Base-by-base conservation (phyloP, 1,140 invertebrate species). In the Nixonia krombeini region DNA sequence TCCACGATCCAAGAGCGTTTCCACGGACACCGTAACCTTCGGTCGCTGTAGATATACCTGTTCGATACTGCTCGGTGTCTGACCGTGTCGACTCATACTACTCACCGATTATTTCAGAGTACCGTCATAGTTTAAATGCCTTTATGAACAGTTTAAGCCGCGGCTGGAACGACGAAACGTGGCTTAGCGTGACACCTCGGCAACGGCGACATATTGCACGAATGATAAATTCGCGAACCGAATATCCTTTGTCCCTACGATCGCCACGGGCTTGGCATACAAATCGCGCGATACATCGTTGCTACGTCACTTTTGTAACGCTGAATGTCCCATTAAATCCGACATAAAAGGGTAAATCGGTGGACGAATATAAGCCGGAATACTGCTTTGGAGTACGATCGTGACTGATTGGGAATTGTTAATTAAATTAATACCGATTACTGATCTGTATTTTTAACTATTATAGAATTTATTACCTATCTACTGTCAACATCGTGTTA, bases 121-220 rank as follows among this genome's bases (percentile, higher is more conserved):
- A 47, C 38, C 29, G 46, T 33, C 41, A 38, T 57, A 53, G 57
- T 68, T 68, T 68, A 68, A 68, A 68, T 68, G 58, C 57, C 53
- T 58, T 62, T 62, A 62, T 49, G 57, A 57, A 62, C 58, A 68
- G 64, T 68, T 68, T 61, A 68, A 68, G 57, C 62, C 47, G 40
- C 56, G n/a, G n/a, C n/a, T n/a, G n/a, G n/a, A n/a, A n/a, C n/a
- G n/a, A 68, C 52, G 41, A 57, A 57, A 56, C 56, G 42, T 57
- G 46, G 57, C 62, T 68, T 52, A 52, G 9, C 52, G 46, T 35
- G 51, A 67, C 56, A 67, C 51, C 56, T 61, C 51, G 64, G 59
- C 56, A 61, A 67, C 57, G 57, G 64, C 56, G 62, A 62, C 65
- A 68, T 68, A 68, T 68, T 68, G 65, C 53, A 62, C 57, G 57